phyloP scores from a whole-genome alignment of 2,888 invertebrate species.

The Polydrusus tereticollis region DNA sequence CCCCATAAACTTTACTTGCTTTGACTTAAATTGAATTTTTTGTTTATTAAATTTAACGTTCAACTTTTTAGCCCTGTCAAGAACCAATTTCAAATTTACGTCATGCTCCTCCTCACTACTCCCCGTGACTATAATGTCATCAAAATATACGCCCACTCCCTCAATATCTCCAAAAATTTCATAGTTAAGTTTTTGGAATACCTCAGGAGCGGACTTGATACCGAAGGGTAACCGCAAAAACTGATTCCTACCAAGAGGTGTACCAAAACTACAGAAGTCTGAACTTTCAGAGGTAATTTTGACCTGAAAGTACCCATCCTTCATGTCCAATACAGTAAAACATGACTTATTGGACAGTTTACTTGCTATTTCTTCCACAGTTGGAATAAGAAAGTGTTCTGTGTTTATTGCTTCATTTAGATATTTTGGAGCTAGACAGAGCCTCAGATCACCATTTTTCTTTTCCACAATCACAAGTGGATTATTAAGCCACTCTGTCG shows the following conservation, averaged over 20 bases:
- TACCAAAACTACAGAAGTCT: constrained; percentile 45
- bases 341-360: constrained; percentile 44
- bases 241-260: constrained; percentile 44
- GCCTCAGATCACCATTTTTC: constrained; percentile 42
- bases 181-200: constrained; percentile 41
- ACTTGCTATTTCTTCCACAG: constrained; percentile 42
- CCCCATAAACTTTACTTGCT: constrained; percentile 44
- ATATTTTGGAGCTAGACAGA: constrained; percentile 46
- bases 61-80: constrained; percentile 47
- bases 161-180: constrained; percentile 49
- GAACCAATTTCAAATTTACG: constrained; percentile 37
- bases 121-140: constrained; percentile 47
- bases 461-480: constrained; percentile 50
- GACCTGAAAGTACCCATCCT: constrained; percentile 47
- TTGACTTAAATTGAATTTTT: constrained; percentile 39
- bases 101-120: constrained; percentile 42
- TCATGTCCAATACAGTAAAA: constrained; percentile 50
- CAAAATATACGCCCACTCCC: constrained; percentile 47
- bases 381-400: constrained; percentile 47
- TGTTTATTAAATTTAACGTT: constrained; percentile 46
- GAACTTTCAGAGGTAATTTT: constrained; percentile 28
- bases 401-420: constrained; percentile 39
- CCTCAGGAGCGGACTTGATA: constrained; percentile 44
- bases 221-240: constrained; percentile 44
- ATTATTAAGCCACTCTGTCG: constrained; percentile 44